Base-by-base conservation (phyloP, 2,797 vertebrate species). In the Alectoris magna region DNA sequence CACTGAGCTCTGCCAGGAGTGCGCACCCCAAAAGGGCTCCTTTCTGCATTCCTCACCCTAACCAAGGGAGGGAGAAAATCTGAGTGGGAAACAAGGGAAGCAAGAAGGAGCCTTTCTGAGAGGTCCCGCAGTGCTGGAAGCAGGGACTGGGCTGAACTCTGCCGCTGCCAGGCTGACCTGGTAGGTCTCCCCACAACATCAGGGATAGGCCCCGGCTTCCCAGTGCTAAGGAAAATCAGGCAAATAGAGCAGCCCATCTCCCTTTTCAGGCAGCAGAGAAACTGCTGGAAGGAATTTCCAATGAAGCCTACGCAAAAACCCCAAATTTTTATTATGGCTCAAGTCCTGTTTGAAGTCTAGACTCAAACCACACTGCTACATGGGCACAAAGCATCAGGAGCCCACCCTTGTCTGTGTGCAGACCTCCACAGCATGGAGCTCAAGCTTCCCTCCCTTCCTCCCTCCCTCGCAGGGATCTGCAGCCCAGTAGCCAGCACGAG, bases 11-110 rank as follows among this genome's bases (percentile, higher is more conserved):
- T 1, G 1, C 38, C 39, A 27, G 46, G 48, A 84, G 44, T 56
- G 69, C 0, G 0, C 0, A 0, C 26, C 24, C 26, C 4, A 1
- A 27, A 80, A 62, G 7, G 5, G 15, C 14, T n/a, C 5, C 23
- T 60, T 64, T 59, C 44, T 41, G 76, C 63, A 39, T 75, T 66
- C 48, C 59, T 87, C 0, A 0, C 10, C 27, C 41, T 21, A 15
- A 79, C 29, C 58, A 66, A 77, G 34, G 4, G 8, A 90, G 11
- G 15, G 78, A 9, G 24, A 86, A 92, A 90, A 63, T 11, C 5
- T 1, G 3, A 86, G 14, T 39, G 27, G 14, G 6, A 73, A 78
- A 68, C 23, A 63, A 56, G 51, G 43, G 49, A 73, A 94, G 23
- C 23, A 11, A 55, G 41, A 85, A 69, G n/a, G 31, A 18, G 26